Evolutionary conservation across 2,888 invertebrate genomes (phyloP).

Genomic region (Eilema griseolum): DNA sequence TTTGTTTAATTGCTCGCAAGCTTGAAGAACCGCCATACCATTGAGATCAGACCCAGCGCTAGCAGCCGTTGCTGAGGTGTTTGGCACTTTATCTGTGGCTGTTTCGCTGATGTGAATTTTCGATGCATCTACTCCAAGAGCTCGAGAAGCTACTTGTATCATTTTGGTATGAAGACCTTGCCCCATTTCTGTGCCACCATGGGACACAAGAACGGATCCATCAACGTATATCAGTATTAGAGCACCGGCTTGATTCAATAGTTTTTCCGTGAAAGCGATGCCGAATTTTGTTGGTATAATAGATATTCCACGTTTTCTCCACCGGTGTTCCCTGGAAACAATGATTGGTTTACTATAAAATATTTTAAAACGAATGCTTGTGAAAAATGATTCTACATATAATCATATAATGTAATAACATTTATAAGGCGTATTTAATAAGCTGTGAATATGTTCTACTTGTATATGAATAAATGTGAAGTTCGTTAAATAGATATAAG

Average conservation of each 20-base stretch:
- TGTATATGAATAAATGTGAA: no score
- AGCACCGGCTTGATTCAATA: conserved; percentile 95
- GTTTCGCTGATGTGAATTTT: conserved; percentile 94
- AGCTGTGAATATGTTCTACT: no score
- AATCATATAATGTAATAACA: no score
- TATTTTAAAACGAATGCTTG: not conserved
- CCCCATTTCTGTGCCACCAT: conserved; percentile 99
- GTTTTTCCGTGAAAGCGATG: conserved; percentile 91
- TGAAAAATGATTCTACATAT: not conserved
- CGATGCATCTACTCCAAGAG: conserved; percentile 89
- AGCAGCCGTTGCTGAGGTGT: conserved; percentile 96
- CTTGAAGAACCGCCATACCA: conserved; percentile 95
- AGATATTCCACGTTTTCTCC: conserved; percentile 95
- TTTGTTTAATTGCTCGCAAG: conserved; percentile 91
- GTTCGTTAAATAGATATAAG: no score
- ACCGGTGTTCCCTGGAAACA: conserved; percentile 89
- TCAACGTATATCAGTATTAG: conserved; percentile 95
- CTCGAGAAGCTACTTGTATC: conserved; percentile 95
- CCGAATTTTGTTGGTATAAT: conserved; percentile 95
- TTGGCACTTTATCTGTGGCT: conserved; percentile 96
- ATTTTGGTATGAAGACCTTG: conserved; percentile 98
- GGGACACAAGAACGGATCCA: conserved; percentile 95
- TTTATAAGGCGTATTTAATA: no score
- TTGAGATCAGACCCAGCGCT: conserved; percentile 96
- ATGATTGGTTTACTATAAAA: not conserved